A percentile compares a stretch with the other conserved stretches of the same genome.
Evolutionary conservation across 2,113 vertebrate genomes (phyloP).

Genomic region (Ctenodactylus gundi): DNA sequence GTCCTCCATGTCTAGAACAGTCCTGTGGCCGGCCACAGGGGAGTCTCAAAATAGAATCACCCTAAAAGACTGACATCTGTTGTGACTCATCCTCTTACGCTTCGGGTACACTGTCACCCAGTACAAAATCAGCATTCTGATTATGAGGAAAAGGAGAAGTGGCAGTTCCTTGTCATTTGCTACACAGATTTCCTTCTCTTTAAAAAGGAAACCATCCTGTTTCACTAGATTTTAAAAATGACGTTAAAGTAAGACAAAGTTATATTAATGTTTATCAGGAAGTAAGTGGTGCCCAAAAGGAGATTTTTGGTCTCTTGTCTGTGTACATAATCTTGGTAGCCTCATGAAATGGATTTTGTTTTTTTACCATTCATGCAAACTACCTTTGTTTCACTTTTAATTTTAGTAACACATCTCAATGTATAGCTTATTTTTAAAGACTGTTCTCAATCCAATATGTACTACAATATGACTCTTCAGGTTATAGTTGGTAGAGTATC

Average conservation of each 20-base stretch:
- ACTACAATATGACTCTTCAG: not conserved
- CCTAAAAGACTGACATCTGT: not conserved
- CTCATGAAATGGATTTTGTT: not conserved
- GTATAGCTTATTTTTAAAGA: not conserved
- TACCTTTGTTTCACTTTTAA: slow-evolving; percentile 1
- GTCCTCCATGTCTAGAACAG: not conserved
- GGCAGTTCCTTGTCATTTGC: not conserved
- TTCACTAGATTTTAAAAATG: slow-evolving; percentile 14
- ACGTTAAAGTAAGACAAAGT: slow-evolving; percentile 24
- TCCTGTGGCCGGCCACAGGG: not conserved
- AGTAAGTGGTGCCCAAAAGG: not conserved
- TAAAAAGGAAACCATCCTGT: slow-evolving; percentile 1
- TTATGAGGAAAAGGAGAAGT: not conserved
- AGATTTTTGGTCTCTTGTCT: not conserved
- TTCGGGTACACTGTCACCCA: not conserved
- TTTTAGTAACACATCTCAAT: not conserved
- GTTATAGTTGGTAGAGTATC: not conserved
- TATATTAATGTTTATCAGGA: not conserved
- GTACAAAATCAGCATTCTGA: not conserved
- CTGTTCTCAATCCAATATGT: not conserved
- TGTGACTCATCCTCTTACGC: not conserved
- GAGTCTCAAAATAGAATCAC: not conserved
- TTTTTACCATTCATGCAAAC: not conserved
- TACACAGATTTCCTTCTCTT: not conserved
- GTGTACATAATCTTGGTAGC: not conserved